Evolutionary conservation across 2,888 invertebrate species (phyloP), one percentile per base, ranked within the genome.

Genomic region (Macrostomum cliftonense): DNA sequence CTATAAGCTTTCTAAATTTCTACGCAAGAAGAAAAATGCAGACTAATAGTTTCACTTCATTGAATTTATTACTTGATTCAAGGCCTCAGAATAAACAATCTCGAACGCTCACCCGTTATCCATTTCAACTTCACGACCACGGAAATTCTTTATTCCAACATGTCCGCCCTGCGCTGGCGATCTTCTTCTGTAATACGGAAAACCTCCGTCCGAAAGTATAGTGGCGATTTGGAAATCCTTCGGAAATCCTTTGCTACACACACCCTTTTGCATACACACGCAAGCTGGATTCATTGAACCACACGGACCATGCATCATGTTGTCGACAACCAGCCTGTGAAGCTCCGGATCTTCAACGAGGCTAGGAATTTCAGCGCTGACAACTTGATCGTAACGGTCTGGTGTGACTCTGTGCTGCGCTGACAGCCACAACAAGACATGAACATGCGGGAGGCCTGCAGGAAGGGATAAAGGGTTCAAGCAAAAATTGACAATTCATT

Each of bases 191-290:
- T 68, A 70, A 16, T 47, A 7, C 1, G 66, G 65, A 55, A 65
- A 69, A 14, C 63, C 62, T 5, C 50, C 52, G 1, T 58, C 57
- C 9, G 60, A 53, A 5, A 49, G n/a, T n/a, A n/a, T 38, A n/a
- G 68, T 70, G 37, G 51, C 53, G 12, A 55, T 49, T 4, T 36
- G 14, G 50, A 60, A 59, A 1, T 55, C 52, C 48, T 63, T 61
- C 14, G 67, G 68, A 53, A 59, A 70, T 11, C 55, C 54, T 55
- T 72, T 71, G 1, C 58, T 54, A 57, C 71, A 72, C 46, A 55
- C 56, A 1, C 61, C 62, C 42, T 63, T 56, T n/a, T 52, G 52
- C 67, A 70, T 70, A 56, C 70, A 71, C 1, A 65, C 62, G 21
- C 65, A 37, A 2, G 44, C 37, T 16, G 50, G 49, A 45, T 61